A percentile compares a stretch with the other conserved stretches of the same genome.
Evolutionary conservation across 2,113 vertebrate genomes (phyloP).

Genomic region (Pomatorhinus ruficollis): DNA sequence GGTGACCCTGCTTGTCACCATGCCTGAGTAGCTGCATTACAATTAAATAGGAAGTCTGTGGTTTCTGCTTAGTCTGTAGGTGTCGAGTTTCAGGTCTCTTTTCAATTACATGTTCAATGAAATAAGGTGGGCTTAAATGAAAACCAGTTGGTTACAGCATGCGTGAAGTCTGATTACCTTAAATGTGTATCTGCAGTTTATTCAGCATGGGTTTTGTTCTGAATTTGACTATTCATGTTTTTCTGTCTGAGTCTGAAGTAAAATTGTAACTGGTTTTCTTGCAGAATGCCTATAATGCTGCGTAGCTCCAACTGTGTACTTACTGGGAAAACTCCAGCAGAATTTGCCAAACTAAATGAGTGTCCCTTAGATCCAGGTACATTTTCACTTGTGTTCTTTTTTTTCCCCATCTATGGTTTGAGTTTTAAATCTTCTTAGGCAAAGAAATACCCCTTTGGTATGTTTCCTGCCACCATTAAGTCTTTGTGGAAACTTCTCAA

Average conservation of each 20-base stretch:
- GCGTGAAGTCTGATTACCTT: not conserved
- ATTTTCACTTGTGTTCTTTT: not conserved
- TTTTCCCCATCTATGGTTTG: not conserved
- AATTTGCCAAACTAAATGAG: slow-evolving; percentile 95
- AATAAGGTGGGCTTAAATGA: not conserved
- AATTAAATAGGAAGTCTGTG: not conserved
- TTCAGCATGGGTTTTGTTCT: not conserved
- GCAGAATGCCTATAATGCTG: slow-evolving; percentile 98
- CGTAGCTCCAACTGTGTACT: slow-evolving; percentile 97
- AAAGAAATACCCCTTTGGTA: not conserved
- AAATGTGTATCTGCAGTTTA: not conserved
- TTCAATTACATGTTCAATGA: not conserved
- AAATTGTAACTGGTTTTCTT: not conserved
- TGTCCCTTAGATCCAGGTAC: slow-evolving; percentile 96
- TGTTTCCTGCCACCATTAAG: not conserved
- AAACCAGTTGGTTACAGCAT: not conserved
- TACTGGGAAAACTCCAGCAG: slow-evolving; percentile 91
- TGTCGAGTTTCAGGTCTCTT: not conserved
- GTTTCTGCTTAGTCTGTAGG: not conserved
- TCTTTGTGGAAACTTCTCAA: not conserved
- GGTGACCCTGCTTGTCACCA: not conserved
- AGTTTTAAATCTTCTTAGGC: not conserved
- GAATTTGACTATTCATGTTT: not conserved
- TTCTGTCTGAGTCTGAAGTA: not conserved
- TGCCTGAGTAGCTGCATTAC: not conserved